Conservation (phyloP, 2,797 vertebrate species). For the Jordanella pulchra region DNA sequence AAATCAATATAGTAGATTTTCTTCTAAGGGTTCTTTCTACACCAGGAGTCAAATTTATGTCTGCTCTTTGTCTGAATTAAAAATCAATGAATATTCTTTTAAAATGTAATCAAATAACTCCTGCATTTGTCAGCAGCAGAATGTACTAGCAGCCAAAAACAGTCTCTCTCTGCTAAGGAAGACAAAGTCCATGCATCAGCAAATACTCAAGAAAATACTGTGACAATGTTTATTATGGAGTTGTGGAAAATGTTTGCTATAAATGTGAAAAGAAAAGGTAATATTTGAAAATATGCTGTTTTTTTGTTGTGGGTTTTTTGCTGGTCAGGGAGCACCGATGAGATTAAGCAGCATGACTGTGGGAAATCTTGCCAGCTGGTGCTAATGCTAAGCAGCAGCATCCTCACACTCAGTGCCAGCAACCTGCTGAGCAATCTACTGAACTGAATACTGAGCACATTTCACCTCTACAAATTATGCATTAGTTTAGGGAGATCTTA, state of each 20-base stretch:
- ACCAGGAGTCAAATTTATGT: background rate
- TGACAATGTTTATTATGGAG: background rate
- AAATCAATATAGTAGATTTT: background rate
- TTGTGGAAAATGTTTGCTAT: conserved; percentile 7
- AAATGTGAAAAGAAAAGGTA: background rate
- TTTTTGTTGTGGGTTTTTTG: background rate
- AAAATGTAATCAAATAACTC: conserved; percentile 4
- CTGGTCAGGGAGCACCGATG: conserved; percentile 18
- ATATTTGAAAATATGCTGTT: background rate
- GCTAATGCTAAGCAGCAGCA: conserved; percentile 48
- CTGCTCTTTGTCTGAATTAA: background rate
- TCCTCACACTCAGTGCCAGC: conserved; percentile 42
- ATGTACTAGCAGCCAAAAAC: background rate
- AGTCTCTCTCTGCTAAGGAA: conserved; percentile 1
- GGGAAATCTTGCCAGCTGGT: conserved; percentile 40
- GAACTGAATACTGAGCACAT: conserved; percentile 39
- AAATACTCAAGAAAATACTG: background rate
- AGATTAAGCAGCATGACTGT: conserved; percentile 35
- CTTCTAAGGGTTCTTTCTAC: background rate
- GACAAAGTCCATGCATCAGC: background rate
- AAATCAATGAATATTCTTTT: background rate
- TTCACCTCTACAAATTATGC: conserved; percentile 53
- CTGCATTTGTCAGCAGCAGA: background rate
- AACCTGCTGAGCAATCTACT: conserved; percentile 44
- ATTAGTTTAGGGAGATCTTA: conserved; percentile 38